phyloP scores from a whole-genome alignment of 2,888 invertebrate species.

The Hypomecis atomaria region DNA sequence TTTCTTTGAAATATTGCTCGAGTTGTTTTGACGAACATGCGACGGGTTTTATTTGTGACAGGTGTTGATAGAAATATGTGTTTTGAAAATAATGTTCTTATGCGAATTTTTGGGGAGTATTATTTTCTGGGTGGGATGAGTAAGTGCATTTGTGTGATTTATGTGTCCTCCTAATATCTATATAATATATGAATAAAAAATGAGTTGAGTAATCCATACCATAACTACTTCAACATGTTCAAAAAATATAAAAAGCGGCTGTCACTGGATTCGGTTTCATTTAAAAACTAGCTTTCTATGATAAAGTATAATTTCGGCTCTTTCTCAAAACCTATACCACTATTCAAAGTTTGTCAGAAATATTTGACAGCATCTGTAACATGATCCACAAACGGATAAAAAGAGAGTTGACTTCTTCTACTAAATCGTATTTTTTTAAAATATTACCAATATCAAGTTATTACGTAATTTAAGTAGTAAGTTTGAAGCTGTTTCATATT shows the following conservation, averaged over 20 bases:
- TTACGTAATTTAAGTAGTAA: conserved; percentile 34
- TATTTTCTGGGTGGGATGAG: too few relatives aligned
- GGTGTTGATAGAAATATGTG: conserved; percentile 36
- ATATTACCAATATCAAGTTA: conserved; percentile 38
- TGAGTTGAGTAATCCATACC: neutral
- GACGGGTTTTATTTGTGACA: conserved; percentile 27
- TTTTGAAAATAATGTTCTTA: neutral
- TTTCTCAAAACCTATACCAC: conserved; percentile 39
- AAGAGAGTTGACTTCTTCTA: conserved; percentile 33
- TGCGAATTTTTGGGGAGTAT: too few relatives aligned
- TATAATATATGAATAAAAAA: too few relatives aligned
- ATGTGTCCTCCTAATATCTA: too few relatives aligned
- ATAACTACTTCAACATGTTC: conserved; percentile 10
- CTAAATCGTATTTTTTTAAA: conserved; percentile 31
- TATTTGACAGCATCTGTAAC: conserved; percentile 44
- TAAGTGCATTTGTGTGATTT: too few relatives aligned
- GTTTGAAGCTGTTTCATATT: conserved; percentile 28
- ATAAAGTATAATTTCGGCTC: conserved; percentile 43
- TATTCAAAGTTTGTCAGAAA: conserved; percentile 38
- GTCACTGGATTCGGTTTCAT: conserved; percentile 33
- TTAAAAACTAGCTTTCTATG: conserved; percentile 32
- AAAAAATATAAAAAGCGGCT: conserved; percentile 18
- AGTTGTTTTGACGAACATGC: conserved; percentile 52
- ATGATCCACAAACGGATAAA: conserved; percentile 40
- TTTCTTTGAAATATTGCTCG: conserved; percentile 56